These are phyloP conservation scores for Serilophus lunatus DNA, from an alignment of 2,113 vertebrate species.

Conservation along the genomic window DNA sequence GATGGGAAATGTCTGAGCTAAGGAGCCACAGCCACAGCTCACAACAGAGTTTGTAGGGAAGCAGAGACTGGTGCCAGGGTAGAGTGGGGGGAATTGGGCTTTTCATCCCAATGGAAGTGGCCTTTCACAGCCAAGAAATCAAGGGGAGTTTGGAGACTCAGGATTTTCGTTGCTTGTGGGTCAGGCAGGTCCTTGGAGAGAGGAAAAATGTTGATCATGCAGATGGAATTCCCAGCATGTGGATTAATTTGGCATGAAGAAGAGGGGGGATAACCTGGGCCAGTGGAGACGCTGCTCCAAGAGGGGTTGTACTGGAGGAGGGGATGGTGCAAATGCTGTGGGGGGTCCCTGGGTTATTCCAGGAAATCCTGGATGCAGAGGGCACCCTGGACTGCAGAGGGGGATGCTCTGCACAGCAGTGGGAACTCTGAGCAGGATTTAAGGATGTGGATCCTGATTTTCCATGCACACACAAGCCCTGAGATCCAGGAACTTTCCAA, in stretches of 20 bases:
- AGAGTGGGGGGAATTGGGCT: background rate
- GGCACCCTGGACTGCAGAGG: background rate
- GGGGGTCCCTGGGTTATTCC: background rate
- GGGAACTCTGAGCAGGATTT: background rate
- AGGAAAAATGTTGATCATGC: background rate
- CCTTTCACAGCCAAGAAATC: background rate
- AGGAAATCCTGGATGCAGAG: background rate
- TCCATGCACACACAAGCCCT: no score
- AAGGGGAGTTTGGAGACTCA: background rate
- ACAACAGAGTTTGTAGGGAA: background rate
- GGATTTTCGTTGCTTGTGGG: background rate
- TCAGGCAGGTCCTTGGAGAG: background rate
- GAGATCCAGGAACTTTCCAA: background rate
- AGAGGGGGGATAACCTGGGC: accelerated
- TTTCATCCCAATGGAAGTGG: background rate
- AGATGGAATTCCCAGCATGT: background rate
- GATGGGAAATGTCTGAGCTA: background rate
- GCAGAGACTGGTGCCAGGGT: background rate
- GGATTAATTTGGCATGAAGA: background rate
- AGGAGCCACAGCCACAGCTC: background rate
- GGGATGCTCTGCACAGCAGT: accelerated
- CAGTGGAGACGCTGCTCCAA: background rate
- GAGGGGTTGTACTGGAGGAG: background rate
- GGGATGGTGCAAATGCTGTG: no score
- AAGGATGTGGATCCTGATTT: no score